These are phyloP conservation scores for Cyprinus carpio DNA, from an alignment of 2,113 vertebrate species.

Conservation along the genomic window DNA sequence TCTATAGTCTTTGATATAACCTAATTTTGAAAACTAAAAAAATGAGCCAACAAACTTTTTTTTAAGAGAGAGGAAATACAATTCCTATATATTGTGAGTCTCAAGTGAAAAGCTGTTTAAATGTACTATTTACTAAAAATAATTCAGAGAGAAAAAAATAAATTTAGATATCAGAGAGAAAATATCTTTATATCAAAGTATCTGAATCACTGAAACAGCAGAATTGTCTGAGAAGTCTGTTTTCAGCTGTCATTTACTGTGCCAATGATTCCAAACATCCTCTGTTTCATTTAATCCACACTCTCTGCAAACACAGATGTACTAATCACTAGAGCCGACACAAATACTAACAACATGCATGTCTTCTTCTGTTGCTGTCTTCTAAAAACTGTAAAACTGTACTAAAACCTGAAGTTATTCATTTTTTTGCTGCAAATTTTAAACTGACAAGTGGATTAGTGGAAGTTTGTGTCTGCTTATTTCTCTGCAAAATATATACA, in stretches of 20 bases:
- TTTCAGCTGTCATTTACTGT: neutral
- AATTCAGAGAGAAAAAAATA: neutral
- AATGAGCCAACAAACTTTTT: too few relatives aligned
- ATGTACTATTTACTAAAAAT: constrained; percentile 4
- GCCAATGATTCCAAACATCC: neutral
- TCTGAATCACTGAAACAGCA: neutral
- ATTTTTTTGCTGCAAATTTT: neutral
- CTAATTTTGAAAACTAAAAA: too few relatives aligned
- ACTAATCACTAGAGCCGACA: neutral
- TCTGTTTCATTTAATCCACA: neutral
- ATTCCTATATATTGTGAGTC: neutral
- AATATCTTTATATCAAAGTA: neutral
- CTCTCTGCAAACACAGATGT: neutral
- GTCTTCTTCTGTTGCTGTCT: neutral
- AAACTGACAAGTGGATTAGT: neutral
- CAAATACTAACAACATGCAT: neutral
- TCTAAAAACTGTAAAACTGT: neutral
- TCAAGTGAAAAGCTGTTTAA: neutral
- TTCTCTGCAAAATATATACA: neutral
- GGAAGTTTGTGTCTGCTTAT: neutral
- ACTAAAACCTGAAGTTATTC: neutral
- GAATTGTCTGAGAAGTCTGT: neutral
- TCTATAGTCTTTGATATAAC: too few relatives aligned
- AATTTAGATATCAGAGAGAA: neutral
- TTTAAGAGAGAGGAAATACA: neutral